Base-by-base conservation (phyloP, 2,797 vertebrate species). In the Chrysocyon brachyurus region DNA sequence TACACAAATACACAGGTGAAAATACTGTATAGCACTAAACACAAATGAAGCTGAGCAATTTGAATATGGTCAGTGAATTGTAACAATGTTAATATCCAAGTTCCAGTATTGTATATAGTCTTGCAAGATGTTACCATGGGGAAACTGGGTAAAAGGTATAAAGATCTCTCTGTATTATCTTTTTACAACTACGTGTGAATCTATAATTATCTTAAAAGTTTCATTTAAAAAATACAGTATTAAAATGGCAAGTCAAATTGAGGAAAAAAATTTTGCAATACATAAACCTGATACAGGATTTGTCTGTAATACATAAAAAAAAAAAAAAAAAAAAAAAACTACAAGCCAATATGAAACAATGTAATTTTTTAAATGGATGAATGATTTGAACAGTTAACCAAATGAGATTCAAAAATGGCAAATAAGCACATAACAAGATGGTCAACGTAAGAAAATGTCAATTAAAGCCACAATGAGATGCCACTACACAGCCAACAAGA, bases 301-400 rank as follows among this genome's bases (percentile, higher is more conserved):
- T 70, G 6, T 49, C 21, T 86, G 49, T 33, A 24, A 82, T 16
- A 16, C 11, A 54, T 33, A 6, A 49, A 52, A 33, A 33, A 33
- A 28, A 84, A 49, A 52, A 33, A 33, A 33, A 28, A 84, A 16
- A 79, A 52, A 22, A 84, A 68, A 10, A 66, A 59, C 90, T 86
- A 77, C 5, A 56, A 91, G 8, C 33, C 40, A 77, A 22, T 59
- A 78, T 63, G 75, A 82, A 68, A 22, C 6, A 89, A 40, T 19
- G 75, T 73, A 82, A 72, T 52, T 77, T 81, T 90, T 90, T 28
- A 91, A 94, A 91, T 63, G 56, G 46, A 33, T 33, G 72, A 92
- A 63, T 63, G n/a, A 94, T 79, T 24, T 82, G 52, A 86, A 66
- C n/a, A 90, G 52, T 66, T 83, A 82, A 85, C 57, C 40, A 73